These are phyloP conservation scores for Gyrodactylus salaris DNA, from an alignment of 1,140 invertebrate species.

Conservation along the genomic window DNA sequence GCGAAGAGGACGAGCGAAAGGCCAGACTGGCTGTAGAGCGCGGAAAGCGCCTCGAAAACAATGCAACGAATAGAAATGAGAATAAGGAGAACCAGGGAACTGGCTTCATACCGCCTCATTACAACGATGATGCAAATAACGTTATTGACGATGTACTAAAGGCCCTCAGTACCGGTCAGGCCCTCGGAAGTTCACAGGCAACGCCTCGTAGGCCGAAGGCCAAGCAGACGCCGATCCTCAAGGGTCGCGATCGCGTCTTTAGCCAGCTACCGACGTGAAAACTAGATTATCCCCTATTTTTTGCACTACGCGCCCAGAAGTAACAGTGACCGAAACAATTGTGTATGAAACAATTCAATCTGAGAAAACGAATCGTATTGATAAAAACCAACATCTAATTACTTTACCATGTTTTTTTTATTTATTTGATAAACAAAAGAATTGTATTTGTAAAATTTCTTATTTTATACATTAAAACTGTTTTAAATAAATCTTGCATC, in stretches of 20 bases:
- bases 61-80: too few relatives aligned
- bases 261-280: neutral
- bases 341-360: neutral
- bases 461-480: neutral
- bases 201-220: neutral
- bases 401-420: neutral
- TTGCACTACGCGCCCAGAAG: neutral
- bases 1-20: neutral
- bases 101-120: neutral
- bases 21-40: neutral
- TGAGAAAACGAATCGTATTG: neutral
- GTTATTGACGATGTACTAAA: neutral
- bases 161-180: neutral
- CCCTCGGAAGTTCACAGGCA: neutral
- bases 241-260: neutral
- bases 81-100: neutral
- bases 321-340: neutral
- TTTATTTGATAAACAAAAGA: neutral
- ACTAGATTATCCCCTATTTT: neutral
- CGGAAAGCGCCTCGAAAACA: neutral
- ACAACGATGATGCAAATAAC: neutral
- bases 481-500: too few relatives aligned
- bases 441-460: neutral
- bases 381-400: neutral
- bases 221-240: neutral